Evolutionary conservation across 2,113 vertebrate genomes (phyloP).

Genomic region (crab-eating macaque (Macaca fascicularis)): DNA sequence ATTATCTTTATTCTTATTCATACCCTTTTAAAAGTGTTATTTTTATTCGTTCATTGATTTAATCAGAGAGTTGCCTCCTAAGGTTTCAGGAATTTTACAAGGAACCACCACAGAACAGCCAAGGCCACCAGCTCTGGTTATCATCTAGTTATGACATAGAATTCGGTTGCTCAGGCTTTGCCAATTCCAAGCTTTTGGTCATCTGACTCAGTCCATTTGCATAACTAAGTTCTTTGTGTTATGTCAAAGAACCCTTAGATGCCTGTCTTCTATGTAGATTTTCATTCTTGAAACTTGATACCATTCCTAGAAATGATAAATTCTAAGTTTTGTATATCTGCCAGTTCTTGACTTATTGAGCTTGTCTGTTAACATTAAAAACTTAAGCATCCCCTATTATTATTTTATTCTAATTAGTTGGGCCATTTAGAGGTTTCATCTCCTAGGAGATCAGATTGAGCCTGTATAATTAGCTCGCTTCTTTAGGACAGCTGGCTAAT

Average conservation of each 20-base stretch:
- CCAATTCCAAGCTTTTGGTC: neutral
- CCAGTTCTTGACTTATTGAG: slow-evolving; percentile 60
- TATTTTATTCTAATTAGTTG: slow-evolving; percentile 70
- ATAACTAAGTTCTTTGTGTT: neutral
- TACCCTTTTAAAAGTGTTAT: neutral
- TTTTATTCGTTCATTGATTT: neutral
- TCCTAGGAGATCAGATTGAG: slow-evolving; percentile 53
- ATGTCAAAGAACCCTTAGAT: neutral
- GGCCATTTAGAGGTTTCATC: slow-evolving; percentile 57
- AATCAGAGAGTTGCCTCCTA: neutral
- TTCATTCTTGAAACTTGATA: neutral
- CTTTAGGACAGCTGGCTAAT: slow-evolving; percentile 38
- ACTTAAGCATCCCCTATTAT: slow-evolving; percentile 52
- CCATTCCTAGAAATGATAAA: slow-evolving; percentile 13
- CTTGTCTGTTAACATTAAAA: slow-evolving; percentile 63
- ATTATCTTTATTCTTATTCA: neutral
- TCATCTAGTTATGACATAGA: fast-evolving
- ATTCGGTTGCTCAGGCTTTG: neutral
- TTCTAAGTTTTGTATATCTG: slow-evolving; percentile 19
- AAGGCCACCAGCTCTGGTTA: neutral
- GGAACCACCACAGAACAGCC: neutral
- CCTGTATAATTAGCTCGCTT: slow-evolving; percentile 45
- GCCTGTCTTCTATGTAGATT: neutral
- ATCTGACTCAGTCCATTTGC: neutral
- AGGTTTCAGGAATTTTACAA: neutral